Base-by-base conservation (phyloP, 2,113 vertebrate genomes). In the Aegithalos caudatus region DNA sequence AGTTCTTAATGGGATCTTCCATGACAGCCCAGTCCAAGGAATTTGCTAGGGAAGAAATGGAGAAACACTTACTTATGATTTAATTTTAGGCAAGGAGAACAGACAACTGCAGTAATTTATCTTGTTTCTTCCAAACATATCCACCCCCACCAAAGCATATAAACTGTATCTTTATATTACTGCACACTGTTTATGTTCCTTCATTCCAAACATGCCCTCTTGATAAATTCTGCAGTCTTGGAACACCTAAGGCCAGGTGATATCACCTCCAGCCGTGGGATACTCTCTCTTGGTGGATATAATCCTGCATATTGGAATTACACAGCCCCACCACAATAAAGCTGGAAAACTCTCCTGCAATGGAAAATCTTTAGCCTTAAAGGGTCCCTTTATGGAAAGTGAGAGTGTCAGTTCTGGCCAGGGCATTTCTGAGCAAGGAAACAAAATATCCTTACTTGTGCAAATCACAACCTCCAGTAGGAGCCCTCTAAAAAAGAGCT, bases 251-350 rank as follows among this genome's bases (percentile, higher is more conserved):
- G 42, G 37, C 50, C 1, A 6, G 51, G 28, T 21, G 42, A 13
- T 1, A 22, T 12, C 80, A 37, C 62, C 64, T 86, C 14, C 70
- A 53, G n/a, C 42, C 0, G 0, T 1, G 25, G 2, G 33, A 80
- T 14, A 9, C 18, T 5, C 28, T 45, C 24, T 48, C 42, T 38
- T 29, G 10, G 40, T 7, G 19, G 20, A n/a, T 7, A 23, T 3
- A 29, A 48, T 21, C 51, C 61, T 51, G 33, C 0, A 3, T 3
- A 9, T 40, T 5, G 3, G 12, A 57, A 44, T 50, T n/a, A 31
- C 0, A 5, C 40, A 44, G 53, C 29, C 60, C 35, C 29, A 33
- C 4, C 15, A n/a, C 27, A 24, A 23, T 35, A 20, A 24, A 78
- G 54, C 21, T 74, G 53, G 42, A 62, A 71, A 71, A 71, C 11